Evolutionary conservation across 2,113 vertebrate genomes (phyloP).

Genomic region (Platichthys stellatus): DNA sequence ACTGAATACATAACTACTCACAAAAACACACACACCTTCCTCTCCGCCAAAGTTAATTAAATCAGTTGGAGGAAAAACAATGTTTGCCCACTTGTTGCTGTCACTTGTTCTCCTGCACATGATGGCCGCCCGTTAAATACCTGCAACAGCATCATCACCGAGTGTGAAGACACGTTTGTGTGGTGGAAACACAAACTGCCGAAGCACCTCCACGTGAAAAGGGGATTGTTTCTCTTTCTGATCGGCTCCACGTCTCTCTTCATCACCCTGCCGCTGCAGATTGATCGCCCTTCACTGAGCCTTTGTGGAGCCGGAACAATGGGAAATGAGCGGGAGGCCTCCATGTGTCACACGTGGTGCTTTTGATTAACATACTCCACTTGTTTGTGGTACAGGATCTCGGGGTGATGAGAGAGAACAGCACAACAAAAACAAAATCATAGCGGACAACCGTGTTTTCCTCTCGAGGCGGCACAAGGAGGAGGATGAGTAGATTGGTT

Average conservation of each 20-base stretch:
- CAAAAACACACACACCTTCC: neutral
- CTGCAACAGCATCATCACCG: too few species aligned
- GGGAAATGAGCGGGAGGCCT: conserved; percentile 81
- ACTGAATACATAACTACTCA: conserved; percentile 48
- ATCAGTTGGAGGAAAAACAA: conserved; percentile 51
- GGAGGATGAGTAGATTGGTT: neutral
- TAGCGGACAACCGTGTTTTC: conserved; percentile 26
- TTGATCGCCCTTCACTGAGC: conserved; percentile 76
- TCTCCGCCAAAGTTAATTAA: conserved; percentile 48
- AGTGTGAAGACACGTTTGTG: neutral
- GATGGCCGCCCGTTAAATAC: conserved; percentile 11
- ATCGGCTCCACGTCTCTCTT: conserved; percentile 35
- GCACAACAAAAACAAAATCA: conserved; percentile 37
- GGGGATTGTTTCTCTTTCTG: neutral
- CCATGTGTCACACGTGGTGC: conserved; percentile 78
- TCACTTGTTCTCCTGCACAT: neutral
- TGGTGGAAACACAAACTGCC: conserved; percentile 1
- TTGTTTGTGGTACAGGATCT: conserved; percentile 76
- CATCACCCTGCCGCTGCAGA: conserved; percentile 71
- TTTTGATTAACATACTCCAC: conserved; percentile 82
- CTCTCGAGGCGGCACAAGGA: neutral
- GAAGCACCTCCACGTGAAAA: neutral
- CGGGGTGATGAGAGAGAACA: conserved; percentile 38
- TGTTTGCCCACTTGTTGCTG: conserved; percentile 49
- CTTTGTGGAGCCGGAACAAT: conserved; percentile 83